Percentiles rank a stretch among this genome's conserved stretches.
Conservation (phyloP, 2,888 invertebrate genomes). For the Lagria hirta region DNA sequence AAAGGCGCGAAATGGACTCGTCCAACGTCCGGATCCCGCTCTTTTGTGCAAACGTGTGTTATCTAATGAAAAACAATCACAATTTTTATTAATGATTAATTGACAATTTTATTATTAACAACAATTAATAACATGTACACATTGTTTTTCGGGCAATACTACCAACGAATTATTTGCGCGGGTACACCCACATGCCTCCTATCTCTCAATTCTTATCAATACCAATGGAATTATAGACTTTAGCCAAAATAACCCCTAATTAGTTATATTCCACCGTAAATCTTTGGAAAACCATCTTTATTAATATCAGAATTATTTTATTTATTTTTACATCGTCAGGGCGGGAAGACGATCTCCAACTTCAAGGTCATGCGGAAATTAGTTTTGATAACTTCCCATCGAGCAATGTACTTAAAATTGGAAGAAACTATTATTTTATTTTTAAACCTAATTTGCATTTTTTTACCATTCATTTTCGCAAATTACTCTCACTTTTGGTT, state of each 20-base stretch:
- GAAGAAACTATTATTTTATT: constrained; percentile 13
- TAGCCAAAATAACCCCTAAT: neutral
- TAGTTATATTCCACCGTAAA: neutral
- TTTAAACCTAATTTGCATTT: constrained; percentile 8
- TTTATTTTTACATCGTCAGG: constrained; percentile 38
- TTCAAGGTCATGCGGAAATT: constrained; percentile 48
- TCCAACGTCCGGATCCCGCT: constrained; percentile 51
- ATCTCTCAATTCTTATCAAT: neutral
- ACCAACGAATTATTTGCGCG: constrained; percentile 3
- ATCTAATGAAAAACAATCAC: constrained; percentile 29
- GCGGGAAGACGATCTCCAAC: constrained; percentile 47
- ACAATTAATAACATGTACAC: constrained; percentile 1
- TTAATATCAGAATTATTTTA: constrained; percentile 13
- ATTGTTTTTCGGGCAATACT: constrained; percentile 9
- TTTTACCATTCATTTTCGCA: neutral
- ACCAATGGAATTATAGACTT: constrained; percentile 1
- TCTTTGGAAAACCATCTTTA: no score
- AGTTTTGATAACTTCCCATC: constrained; percentile 39
- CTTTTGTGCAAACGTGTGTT: constrained; percentile 50
- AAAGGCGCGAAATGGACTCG: constrained; percentile 47
- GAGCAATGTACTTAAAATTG: constrained; percentile 17
- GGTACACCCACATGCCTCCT: constrained; percentile 16
- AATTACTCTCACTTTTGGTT: neutral
- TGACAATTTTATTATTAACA: constrained; percentile 1
- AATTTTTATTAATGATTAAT: constrained; percentile 11